These are phyloP conservation scores for Scrobipalpa atriplicella DNA, from an alignment of 2,888 invertebrate species.

Conservation along the genomic window DNA sequence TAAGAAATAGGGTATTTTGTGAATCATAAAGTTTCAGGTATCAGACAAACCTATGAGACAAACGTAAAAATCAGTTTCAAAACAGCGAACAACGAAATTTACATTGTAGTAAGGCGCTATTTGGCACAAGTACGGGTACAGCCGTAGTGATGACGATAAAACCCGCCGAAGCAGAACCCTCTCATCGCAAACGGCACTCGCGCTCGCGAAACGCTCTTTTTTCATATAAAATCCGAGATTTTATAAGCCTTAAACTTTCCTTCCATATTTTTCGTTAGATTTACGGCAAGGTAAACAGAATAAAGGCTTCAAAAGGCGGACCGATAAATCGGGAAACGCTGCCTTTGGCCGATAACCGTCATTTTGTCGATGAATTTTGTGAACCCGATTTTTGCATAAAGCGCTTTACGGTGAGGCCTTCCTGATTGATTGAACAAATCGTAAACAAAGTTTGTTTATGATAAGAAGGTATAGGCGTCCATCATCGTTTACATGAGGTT, in stretches of 20 bases:
- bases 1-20: too few species aligned
- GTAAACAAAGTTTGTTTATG: conserved; percentile 53
- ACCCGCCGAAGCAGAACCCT: conserved; percentile 13
- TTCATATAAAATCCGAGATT: conserved; percentile 28
- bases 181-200: conserved; percentile 2
- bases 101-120: neutral
- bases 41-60: neutral
- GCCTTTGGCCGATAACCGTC: conserved; percentile 50
- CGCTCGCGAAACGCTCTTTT: conserved; percentile 20
- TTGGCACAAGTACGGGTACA: conserved; percentile 3
- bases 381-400: conserved; percentile 46
- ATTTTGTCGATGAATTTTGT: conserved; percentile 53
- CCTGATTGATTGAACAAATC: conserved; percentile 61
- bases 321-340: conserved; percentile 41
- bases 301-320: conserved; percentile 33
- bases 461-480: conserved; percentile 35
- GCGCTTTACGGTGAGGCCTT: conserved; percentile 52
- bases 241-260: conserved; percentile 29
- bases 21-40: neutral
- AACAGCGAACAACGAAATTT: neutral
- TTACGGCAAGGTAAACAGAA: conserved; percentile 33
- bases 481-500: neutral
- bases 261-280: conserved; percentile 35
- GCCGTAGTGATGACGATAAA: conserved; percentile 13
- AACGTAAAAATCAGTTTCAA: neutral